Conservation (phyloP, 1,140 invertebrate genomes). For the Globodera ellingtonae region DNA sequence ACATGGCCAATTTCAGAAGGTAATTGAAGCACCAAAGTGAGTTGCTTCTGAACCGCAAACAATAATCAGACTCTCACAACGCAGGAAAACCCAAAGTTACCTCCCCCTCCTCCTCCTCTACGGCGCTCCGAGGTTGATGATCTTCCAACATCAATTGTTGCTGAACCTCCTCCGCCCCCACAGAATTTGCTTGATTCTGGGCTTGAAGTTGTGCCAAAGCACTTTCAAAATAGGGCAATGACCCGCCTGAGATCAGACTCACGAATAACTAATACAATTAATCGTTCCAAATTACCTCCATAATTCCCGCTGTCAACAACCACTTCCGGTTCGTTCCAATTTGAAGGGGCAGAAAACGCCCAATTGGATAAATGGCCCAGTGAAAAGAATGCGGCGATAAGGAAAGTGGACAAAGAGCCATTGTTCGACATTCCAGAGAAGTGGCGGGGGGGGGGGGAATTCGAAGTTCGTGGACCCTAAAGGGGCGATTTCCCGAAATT, state of each 20-base stretch:
- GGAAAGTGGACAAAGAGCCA: neutral
- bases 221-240: neutral
- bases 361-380: neutral
- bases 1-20: conserved; percentile 42
- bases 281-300: neutral
- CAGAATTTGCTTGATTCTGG: neutral
- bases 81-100: neutral
- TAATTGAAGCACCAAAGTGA: conserved; percentile 31
- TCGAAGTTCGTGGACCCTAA: too few species aligned
- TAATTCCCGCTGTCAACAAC: neutral
- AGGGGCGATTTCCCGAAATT: too few species aligned
- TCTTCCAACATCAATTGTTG: neutral
- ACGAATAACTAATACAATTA: neutral
- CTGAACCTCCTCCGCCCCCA: neutral
- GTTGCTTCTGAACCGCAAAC: conserved; percentile 2
- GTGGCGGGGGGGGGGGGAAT: too few species aligned
- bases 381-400: neutral
- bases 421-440: neutral
- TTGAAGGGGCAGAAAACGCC: neutral
- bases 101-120: neutral
- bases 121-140: neutral
- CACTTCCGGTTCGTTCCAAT: neutral
- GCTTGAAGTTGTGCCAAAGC: conserved; percentile 5
- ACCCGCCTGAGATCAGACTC: neutral
- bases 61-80: too few species aligned